Evolutionary conservation across 2,888 invertebrate species (phyloP), one percentile per base, ranked within the genome.

Genomic region (Lepetodrilus schrolli): DNA sequence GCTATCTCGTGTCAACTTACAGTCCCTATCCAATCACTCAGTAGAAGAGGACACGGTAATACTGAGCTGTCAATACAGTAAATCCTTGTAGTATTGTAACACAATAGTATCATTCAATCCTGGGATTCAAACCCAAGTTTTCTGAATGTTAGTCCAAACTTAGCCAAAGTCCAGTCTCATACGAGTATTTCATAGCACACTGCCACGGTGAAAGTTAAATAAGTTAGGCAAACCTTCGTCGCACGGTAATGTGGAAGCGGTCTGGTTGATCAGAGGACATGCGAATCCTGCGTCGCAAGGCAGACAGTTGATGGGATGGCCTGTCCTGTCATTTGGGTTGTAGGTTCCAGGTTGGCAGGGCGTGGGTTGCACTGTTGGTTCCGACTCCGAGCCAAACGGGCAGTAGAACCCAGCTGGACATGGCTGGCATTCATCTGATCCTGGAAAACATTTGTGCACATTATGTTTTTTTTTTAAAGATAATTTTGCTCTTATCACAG

Each of bases 341-440:
- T 87, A 90, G 1, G 84, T 85, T 4, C 90, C 90, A 1, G 84
- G 80, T 3, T 81, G 78, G 76, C 89, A 89, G 4, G 88, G 87
- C 4, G 79, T 75, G 0, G 89, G 88, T 8, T 87, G 74, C 0
- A 81, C 82, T 0, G 80, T 77, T 4, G 89, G 88, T 23, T 82
- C 80, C 26, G 83, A 76, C n/a, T 80, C 81, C 17, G 78, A 79
- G 37, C 89, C 88, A 26, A 80, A 83, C 0, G 89, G 88, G 66
- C 89, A 90, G 78, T 88, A 90, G 70, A 82, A 78, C 23, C 89
- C 89, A 23, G 80, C 80, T 0, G 88, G 85, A 73, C 89, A 90
- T 0, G 71, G 72, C n/a, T 75, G 70, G 80, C 90, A 90, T 72
- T 88, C 81, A 4, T 82, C 81, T 13, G 80, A 77, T 73, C 84